These are phyloP conservation scores for Scortum barcoo DNA, from an alignment of 2,113 vertebrate genomes.

Conservation along the genomic window DNA sequence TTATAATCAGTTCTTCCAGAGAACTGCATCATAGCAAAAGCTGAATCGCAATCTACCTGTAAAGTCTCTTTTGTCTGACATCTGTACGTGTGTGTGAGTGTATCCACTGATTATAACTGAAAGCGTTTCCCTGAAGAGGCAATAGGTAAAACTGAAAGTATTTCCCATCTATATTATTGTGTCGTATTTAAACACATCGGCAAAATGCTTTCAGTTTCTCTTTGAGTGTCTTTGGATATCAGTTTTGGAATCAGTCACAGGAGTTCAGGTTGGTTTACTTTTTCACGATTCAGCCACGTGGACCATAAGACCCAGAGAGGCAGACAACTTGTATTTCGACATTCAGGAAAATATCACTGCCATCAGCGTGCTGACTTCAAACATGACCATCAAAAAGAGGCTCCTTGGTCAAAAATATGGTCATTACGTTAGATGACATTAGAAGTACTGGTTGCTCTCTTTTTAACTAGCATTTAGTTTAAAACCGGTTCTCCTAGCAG, in stretches of 20 bases:
- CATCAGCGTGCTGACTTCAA: not conserved
- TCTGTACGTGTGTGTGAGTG: not conserved
- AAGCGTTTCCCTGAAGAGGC: slow-evolving; percentile 30
- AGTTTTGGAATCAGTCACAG: slow-evolving; percentile 39
- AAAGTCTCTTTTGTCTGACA: not conserved
- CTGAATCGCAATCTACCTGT: not conserved
- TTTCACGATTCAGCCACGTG: too few species aligned
- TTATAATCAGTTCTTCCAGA: slow-evolving; percentile 1
- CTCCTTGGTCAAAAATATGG: not conserved
- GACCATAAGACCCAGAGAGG: not conserved
- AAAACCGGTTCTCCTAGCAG: not conserved
- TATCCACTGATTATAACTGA: slow-evolving; percentile 17
- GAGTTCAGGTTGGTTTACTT: not conserved
- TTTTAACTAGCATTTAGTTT: not conserved
- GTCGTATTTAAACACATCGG: not conserved
- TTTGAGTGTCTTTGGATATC: slow-evolving; percentile 37
- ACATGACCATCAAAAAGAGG: not conserved
- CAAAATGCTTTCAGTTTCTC: slow-evolving; percentile 56
- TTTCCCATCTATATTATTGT: too few species aligned
- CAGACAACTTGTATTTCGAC: not conserved
- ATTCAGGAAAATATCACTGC: not conserved
- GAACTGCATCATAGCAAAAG: not conserved
- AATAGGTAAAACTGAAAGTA: slow-evolving; percentile 33
- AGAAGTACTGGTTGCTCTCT: not conserved
- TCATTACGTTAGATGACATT: too few species aligned